Percentiles rank a stretch among this genome's conserved stretches.
Conservation (phyloP, 2,888 invertebrate species). For the Synanthedon myopaeformis region DNA sequence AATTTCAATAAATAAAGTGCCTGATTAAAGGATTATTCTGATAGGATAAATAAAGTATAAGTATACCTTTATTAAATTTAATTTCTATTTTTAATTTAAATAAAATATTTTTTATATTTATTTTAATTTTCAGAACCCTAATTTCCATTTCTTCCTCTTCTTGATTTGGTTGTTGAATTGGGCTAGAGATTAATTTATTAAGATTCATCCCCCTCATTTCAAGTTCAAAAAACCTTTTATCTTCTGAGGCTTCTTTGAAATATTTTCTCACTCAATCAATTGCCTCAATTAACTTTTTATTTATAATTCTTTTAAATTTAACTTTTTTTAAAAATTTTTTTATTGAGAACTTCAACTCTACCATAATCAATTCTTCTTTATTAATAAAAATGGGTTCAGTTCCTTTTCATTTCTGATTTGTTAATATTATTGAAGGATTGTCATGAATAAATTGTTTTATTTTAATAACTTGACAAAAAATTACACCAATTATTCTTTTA, state of each 20-base stretch:
- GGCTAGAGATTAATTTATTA: constrained; percentile 74
- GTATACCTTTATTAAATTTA: constrained; percentile 71
- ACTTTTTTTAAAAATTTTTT: constrained; percentile 9
- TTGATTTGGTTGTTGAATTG: constrained; percentile 68
- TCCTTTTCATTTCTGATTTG: constrained; percentile 73
- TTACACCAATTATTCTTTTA: constrained; percentile 69
- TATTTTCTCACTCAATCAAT: constrained; percentile 72
- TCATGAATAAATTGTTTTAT: constrained; percentile 67
- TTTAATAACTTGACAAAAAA: constrained; percentile 75
- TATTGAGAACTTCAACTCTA: constrained; percentile 23
- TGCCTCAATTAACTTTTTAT: constrained; percentile 67
- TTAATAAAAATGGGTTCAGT: constrained; percentile 70
- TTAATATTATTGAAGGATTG: constrained; percentile 70
- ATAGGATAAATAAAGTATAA: constrained; percentile 51
- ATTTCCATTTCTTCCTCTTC: constrained; percentile 47
- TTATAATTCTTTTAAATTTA: constrained; percentile 51
- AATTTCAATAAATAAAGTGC: constrained; percentile 42
- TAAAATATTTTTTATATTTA: constrained; percentile 64
- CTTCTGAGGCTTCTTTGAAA: constrained; percentile 70
- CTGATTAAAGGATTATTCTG: constrained; percentile 60
- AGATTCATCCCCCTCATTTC: constrained; percentile 72
- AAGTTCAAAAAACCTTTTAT: constrained; percentile 52
- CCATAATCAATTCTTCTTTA: constrained; percentile 48
- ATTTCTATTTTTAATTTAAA: constrained; percentile 46
- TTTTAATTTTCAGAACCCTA: constrained; percentile 61